Evolutionary conservation across 2,888 invertebrate genomes (phyloP).

Genomic region (Noctua janthe): DNA sequence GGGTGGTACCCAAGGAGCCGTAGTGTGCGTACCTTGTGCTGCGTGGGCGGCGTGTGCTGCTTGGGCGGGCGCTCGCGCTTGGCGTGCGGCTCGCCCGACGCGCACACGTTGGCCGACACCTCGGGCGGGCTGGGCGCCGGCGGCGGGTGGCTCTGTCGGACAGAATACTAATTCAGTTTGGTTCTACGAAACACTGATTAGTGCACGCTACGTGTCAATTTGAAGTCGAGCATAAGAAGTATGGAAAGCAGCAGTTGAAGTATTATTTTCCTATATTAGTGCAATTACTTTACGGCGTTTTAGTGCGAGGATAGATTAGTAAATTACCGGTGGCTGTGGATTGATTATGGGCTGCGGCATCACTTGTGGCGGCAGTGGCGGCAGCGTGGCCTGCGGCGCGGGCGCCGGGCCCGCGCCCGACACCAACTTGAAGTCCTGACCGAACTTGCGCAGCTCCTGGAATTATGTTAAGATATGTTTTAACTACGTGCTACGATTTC

Average conservation of each 20-base stretch:
- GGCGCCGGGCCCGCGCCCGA: slow-evolving; percentile 71
- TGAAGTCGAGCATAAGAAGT: background rate
- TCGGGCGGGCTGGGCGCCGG: slow-evolving; percentile 79
- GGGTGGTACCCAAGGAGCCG: too few species aligned
- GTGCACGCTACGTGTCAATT: background rate
- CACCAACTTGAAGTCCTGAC: slow-evolving; percentile 94
- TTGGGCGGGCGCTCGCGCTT: slow-evolving; percentile 76
- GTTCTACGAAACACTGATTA: background rate
- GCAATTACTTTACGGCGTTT: background rate
- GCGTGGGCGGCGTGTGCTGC: slow-evolving; percentile 68
- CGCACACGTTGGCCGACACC: slow-evolving; percentile 85
- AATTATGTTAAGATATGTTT: background rate
- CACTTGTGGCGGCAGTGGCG: slow-evolving; percentile 64
- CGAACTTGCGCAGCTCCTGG: slow-evolving; percentile 94
- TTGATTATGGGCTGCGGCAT: slow-evolving; percentile 61
- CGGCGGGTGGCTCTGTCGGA: slow-evolving; percentile 72
- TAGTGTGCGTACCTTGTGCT: slow-evolving; percentile 30
- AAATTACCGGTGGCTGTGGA: slow-evolving; percentile 63
- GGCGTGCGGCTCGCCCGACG: slow-evolving; percentile 76
- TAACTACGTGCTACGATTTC: background rate
- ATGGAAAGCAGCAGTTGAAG: background rate
- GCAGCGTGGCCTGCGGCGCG: slow-evolving; percentile 70
- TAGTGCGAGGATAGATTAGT: background rate
- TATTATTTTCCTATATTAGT: background rate
- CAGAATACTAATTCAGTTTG: background rate